Evolutionary conservation across 2,797 vertebrate species (phyloP).

Genomic region (Mormyrus proboscirostris): DNA sequence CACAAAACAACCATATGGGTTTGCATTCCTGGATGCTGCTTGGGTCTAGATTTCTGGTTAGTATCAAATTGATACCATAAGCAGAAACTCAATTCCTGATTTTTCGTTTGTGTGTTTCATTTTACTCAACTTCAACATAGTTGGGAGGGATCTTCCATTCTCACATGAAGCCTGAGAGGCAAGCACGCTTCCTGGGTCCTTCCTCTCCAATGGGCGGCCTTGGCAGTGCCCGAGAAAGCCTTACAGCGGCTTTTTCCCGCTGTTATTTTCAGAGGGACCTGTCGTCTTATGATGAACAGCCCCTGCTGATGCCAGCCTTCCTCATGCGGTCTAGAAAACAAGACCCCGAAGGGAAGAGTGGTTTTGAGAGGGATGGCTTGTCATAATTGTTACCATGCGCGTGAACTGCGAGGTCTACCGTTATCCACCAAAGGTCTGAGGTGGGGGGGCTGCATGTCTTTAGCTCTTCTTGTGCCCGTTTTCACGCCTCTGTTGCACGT

Average conservation of each 20-base stretch:
- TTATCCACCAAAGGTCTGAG: background rate
- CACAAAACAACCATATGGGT: background rate
- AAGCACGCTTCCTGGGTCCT: background rate
- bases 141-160: background rate
- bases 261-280: background rate
- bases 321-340: background rate
- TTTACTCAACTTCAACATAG: background rate
- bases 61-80: background rate
- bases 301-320: background rate
- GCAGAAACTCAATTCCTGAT: background rate
- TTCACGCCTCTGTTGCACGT: background rate
- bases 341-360: background rate
- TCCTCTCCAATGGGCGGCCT: background rate
- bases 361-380: background rate
- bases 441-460: background rate
- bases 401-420: background rate
- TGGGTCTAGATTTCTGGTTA: background rate
- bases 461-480: background rate
- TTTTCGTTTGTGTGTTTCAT: background rate
- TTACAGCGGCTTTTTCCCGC: background rate
- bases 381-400: background rate
- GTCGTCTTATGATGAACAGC: background rate
- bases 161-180: background rate
- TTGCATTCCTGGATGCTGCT: background rate
- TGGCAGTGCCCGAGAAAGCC: background rate